Base-by-base conservation (phyloP, 2,888 invertebrate species). In the Myopa testacea region DNA sequence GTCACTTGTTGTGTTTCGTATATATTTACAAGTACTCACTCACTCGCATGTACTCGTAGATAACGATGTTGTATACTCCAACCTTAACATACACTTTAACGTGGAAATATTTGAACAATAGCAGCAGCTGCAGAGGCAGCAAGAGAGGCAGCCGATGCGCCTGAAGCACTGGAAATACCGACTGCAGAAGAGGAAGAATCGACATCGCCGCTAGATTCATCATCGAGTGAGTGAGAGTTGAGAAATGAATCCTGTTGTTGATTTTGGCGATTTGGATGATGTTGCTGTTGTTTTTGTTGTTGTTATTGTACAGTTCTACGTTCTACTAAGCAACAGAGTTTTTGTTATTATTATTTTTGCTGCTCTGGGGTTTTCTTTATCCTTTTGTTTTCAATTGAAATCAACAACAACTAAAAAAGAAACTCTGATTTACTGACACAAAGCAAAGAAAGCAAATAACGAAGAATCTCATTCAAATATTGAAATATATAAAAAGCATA, bases 101-200 rank as follows among this genome's bases (percentile, higher is more conserved):
- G 40, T 62, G 6, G n/a, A n/a, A 62, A 62, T 62, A 62, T 62
- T 26, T 62, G 62, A 62, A 62, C 26, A 62, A 26, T n/a, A 62
- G 4, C 55, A 26, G 4, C 26, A 62, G 62, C 26, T 16, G 26
- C 26, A 26, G 4, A 7, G 26, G 8, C 26, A 62, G 62, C 62
- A 62, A 26, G 16, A n/a, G 62, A 4, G n/a, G 8, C 26, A 8
- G 62, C 8, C 26, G n/a, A n/a, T n/a, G 62, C 62, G n/a, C 3
- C 26, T 8, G 26, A 4, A 26, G 62, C n/a, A n/a, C 62, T 4
- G 26, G 62, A 62, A 10, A 4, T 10, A 58, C 10, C 4, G n/a
- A n/a, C 8, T 4, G 40, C 4, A 40, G 40, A 4, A 6, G 40
- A 6, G 40, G 40, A 40, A 40, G 40, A 40, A 40, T 40, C 40